Percentiles rank a stretch among this genome's conserved stretches.
Conservation (phyloP, 2,113 vertebrate species). For the Vulpes lagopus region DNA sequence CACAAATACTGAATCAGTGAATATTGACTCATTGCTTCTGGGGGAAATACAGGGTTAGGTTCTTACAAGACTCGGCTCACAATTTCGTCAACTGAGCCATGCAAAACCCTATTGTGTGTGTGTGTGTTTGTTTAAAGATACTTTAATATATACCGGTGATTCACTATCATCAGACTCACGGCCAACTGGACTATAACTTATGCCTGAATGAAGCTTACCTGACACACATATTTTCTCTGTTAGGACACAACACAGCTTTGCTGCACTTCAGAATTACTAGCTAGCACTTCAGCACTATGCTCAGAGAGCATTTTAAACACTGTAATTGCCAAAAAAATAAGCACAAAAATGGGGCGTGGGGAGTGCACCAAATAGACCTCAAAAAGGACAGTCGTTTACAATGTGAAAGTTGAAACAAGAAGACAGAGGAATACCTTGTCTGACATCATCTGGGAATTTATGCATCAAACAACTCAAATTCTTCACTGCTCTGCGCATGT, state of each 20-base stretch:
- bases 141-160: neutral
- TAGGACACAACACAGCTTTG: no score
- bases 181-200: neutral
- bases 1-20: conserved; percentile 27
- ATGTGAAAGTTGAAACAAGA: neutral
- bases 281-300: neutral
- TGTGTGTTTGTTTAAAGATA: neutral
- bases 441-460: neutral
- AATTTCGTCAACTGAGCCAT: neutral
- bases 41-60: neutral
- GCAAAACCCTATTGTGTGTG: neutral
- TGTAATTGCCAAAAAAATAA: neutral
- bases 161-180: neutral
- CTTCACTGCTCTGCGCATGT: neutral
- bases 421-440: neutral
- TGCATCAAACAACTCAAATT: neutral
- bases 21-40: neutral
- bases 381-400: neutral
- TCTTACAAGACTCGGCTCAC: neutral
- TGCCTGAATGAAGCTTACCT: neutral
- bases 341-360: neutral
- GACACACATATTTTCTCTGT: neutral
- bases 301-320: neutral
- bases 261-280: neutral
- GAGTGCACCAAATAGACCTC: neutral